A percentile compares a stretch with the other conserved stretches of the same genome.
Conservation (phyloP, 2,113 vertebrate species). For the Campylorhamphus procurvoides region DNA sequence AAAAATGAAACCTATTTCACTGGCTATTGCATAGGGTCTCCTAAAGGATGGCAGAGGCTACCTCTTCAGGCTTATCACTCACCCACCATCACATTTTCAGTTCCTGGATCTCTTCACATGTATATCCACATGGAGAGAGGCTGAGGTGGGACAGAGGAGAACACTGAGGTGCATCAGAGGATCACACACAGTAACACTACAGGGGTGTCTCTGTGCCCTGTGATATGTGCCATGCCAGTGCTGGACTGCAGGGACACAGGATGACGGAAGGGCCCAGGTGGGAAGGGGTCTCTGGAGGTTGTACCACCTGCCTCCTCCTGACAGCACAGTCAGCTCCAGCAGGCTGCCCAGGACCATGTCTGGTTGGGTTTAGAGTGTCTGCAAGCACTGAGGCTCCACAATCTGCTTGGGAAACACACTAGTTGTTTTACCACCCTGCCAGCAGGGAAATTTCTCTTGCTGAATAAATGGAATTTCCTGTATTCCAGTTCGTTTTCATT, state of each 20-base stretch:
- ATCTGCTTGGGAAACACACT: not conserved
- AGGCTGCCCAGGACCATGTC: not conserved
- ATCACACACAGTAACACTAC: rapidly evolving
- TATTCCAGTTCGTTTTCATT: rapidly evolving
- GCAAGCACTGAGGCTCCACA: not conserved
- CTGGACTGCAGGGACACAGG: not conserved
- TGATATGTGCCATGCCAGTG: not conserved
- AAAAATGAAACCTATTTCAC: not conserved
- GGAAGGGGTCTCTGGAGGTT: not conserved
- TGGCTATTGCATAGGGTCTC: not conserved
- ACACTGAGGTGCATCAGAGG: not conserved
- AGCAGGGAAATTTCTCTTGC: not conserved
- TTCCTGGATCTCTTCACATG: not conserved
- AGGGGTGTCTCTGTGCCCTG: rapidly evolving
- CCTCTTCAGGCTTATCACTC: not conserved
- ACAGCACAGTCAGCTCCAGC: not conserved
- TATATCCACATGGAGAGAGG: not conserved
- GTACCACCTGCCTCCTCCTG: rapidly evolving
- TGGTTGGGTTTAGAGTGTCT: not conserved
- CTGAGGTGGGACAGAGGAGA: not conserved
- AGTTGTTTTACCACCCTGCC: not conserved
- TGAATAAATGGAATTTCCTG: not conserved
- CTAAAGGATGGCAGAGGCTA: not conserved
- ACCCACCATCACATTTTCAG: not conserved
- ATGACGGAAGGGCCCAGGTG: rapidly evolving